Conservation (phyloP, 2,797 vertebrate species). For the Emydoidea blandingii region DNA sequence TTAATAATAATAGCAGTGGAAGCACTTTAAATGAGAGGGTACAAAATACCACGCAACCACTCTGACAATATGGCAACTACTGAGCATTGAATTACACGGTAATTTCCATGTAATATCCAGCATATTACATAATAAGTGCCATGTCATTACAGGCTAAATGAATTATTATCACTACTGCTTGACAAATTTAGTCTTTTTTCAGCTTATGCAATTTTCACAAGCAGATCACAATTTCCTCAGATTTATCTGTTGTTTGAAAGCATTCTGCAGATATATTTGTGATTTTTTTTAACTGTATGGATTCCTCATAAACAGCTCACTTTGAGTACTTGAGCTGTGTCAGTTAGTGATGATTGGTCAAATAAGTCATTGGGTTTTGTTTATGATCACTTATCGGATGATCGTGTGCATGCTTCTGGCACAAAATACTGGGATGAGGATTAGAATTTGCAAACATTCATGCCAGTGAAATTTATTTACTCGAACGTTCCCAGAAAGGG, state of each 20-base stretch:
- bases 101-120: slow-evolving; percentile 72
- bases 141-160: slow-evolving; percentile 69
- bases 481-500: not conserved
- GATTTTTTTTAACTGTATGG: not conserved
- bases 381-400: not conserved
- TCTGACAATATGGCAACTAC: slow-evolving; percentile 60
- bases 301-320: not conserved
- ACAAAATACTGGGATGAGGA: rapidly evolving
- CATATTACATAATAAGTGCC: slow-evolving; percentile 72
- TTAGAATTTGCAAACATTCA: not conserved
- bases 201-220: not conserved
- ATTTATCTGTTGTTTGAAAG: not conserved
- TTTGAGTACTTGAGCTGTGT: too few relatives aligned
- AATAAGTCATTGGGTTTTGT: too few relatives aligned
- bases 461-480: not conserved
- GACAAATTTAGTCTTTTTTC: slow-evolving; percentile 33
- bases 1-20: slow-evolving; percentile 64
- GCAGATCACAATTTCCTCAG: not conserved
- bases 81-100: slow-evolving; percentile 65
- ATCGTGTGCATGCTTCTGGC: not conserved
- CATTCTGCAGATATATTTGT: rapidly evolving
- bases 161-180: slow-evolving; percentile 66
- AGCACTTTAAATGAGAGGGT: slow-evolving; percentile 66
- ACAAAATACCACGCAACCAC: slow-evolving; percentile 57
- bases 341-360: not conserved